Conservation (phyloP, 2,113 vertebrate species). For the Lynx canadensis region DNA sequence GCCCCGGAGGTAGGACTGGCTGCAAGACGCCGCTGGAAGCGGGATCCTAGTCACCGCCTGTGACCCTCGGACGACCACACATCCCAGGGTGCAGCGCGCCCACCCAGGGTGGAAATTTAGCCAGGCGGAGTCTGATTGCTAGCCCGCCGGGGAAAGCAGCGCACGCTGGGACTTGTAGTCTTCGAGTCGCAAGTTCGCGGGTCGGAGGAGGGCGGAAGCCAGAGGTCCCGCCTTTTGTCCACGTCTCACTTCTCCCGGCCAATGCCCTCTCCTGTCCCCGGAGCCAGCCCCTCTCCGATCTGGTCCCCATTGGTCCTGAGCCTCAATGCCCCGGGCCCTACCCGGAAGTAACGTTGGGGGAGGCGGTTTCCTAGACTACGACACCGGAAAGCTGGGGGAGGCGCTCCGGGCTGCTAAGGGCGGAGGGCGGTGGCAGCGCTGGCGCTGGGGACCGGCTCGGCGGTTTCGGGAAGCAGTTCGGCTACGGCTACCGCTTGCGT, state of each 20-base stretch:
- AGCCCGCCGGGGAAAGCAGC: not conserved
- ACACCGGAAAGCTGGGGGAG: slow-evolving; percentile 81
- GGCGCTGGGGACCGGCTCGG: slow-evolving; percentile 78
- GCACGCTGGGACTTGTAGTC: slow-evolving; percentile 71
- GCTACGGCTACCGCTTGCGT: slow-evolving; percentile 52
- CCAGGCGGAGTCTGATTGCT: accelerated
- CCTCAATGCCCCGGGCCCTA: not conserved
- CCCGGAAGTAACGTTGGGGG: slow-evolving; percentile 76
- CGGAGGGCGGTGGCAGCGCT: slow-evolving; percentile 75
- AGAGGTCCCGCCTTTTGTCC: slow-evolving; percentile 65
- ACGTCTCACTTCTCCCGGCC: slow-evolving; percentile 73
- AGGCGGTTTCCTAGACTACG: slow-evolving; percentile 87
- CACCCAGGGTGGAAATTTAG: not conserved
- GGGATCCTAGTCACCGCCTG: not conserved
- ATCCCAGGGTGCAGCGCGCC: not conserved
- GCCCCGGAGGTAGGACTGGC: accelerated
- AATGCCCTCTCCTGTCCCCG: not conserved
- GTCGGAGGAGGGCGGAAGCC: not conserved
- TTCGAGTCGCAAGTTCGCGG: not conserved
- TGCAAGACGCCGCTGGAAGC: accelerated
- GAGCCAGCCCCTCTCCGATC: not conserved
- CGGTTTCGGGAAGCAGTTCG: slow-evolving; percentile 53
- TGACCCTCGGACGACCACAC: not conserved
- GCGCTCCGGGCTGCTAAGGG: slow-evolving; percentile 59
- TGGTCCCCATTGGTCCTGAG: not conserved